Base-by-base conservation (phyloP, 2,888 invertebrate species). In the Cyclophora punctaria region DNA sequence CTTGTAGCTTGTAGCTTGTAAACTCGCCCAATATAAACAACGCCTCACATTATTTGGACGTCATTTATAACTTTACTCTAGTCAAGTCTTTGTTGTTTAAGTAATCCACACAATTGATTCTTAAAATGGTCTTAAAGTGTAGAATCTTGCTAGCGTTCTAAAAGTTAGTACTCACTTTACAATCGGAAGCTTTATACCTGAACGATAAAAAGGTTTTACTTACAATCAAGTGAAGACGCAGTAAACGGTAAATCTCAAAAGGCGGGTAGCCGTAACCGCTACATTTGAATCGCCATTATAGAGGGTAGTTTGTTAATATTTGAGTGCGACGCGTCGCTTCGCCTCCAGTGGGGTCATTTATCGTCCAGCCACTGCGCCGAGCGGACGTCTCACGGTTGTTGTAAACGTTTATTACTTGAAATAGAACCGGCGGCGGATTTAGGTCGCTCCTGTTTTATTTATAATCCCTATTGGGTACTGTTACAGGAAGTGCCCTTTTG, bases 281-380 rank as follows among this genome's bases (percentile, higher is more conserved):
- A 72, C 71, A 76, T 79, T 75, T 70, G 74, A 73, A 73, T 75
- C 65, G 69, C 69, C 66, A 71, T 76, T 75, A 78, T 66, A 73
- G 59, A 58, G 73, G 80, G 82, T 79, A 80, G 76, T 84, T 82
- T 73, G 81, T 85, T 77, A 86, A 86, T 86, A 86, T 86, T 86
- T 86, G 73, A 85, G 64, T 66, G 68, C 58, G 66, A 58, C 67
- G 57, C 73, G 82, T 81, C 84, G 68, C 60, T 66, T 65, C 63
- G 66, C 4, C 69, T 64, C 63, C 67, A 55, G 60, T 48, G 64
- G 64, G 69, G 70, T 72, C 83, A 80, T 84, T 83, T 74, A 73
- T 83, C 66, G 73, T 63, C 63, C 66, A 67, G 59, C 71, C 72
- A 63, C 64, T 65, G 67, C 59, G 56, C 59, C 53, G 68, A 58